Evolutionary conservation across 2,113 vertebrate species (phyloP).

Genomic region (Phylloscopus trochiloides): DNA sequence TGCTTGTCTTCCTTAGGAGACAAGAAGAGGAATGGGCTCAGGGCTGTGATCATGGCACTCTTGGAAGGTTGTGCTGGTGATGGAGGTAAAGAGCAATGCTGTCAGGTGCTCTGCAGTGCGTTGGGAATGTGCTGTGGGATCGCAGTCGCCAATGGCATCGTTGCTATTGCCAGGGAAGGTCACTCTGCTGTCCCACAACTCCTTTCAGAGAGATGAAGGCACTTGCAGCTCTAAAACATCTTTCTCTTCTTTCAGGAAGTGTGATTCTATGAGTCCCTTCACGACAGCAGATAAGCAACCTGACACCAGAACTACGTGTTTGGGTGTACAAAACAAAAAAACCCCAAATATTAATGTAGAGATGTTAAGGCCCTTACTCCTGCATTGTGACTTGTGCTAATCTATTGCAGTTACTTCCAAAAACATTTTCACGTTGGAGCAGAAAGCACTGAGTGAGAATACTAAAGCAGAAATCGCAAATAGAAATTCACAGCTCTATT

Average conservation of each 20-base stretch:
- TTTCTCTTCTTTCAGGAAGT: background rate
- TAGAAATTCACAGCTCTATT: background rate
- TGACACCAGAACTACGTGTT: background rate
- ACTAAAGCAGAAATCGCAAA: background rate
- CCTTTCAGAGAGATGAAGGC: background rate
- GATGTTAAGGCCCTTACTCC: background rate
- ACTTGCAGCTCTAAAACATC: background rate
- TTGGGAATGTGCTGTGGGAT: background rate
- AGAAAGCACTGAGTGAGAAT: background rate
- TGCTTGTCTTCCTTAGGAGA: background rate
- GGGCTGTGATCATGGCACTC: background rate
- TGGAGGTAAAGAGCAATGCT: background rate
- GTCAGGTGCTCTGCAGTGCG: background rate
- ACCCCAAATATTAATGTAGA: background rate
- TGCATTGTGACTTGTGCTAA: background rate
- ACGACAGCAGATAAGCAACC: background rate
- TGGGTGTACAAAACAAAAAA: background rate
- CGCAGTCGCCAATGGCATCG: rapidly evolving
- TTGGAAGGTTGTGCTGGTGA: background rate
- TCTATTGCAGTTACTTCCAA: background rate
- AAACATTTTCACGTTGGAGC: background rate
- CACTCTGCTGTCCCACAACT: rapidly evolving
- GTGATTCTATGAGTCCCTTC: background rate
- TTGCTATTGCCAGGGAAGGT: background rate
- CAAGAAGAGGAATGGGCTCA: background rate